These are phyloP conservation scores for Forpus xanthops DNA, from an alignment of 2,797 vertebrate species.

Conservation along the genomic window DNA sequence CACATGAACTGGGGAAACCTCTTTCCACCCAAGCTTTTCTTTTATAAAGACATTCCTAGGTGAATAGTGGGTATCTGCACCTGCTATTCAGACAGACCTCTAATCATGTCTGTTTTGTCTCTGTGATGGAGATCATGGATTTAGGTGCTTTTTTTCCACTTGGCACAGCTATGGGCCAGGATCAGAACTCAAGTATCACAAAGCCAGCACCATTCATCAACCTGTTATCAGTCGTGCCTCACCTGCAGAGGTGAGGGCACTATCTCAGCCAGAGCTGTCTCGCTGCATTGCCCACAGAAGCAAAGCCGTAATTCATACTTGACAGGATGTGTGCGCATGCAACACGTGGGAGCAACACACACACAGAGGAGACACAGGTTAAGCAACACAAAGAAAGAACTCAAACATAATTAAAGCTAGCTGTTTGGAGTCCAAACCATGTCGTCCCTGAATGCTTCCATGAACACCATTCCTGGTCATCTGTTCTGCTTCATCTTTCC, in stretches of 20 bases:
- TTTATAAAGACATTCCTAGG: neutral
- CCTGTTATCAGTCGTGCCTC: neutral
- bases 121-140: neutral
- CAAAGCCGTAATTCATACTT: neutral
- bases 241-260: neutral
- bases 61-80: neutral
- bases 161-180: neutral
- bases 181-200: neutral
- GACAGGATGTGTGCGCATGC: neutral
- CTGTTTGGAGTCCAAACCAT: neutral
- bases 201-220: fast-evolving
- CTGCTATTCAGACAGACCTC: neutral
- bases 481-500: neutral
- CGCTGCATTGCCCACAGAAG: neutral
- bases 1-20: neutral
- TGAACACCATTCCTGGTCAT: neutral
- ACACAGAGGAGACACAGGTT: neutral
- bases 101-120: neutral
- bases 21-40: neutral
- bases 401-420: neutral
- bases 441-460: neutral
- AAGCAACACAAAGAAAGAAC: neutral
- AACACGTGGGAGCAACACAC: neutral
- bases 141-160: neutral
- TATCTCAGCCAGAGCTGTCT: neutral